phyloP scores from a whole-genome alignment of 2,888 invertebrate species.

The Neria commutata region DNA sequence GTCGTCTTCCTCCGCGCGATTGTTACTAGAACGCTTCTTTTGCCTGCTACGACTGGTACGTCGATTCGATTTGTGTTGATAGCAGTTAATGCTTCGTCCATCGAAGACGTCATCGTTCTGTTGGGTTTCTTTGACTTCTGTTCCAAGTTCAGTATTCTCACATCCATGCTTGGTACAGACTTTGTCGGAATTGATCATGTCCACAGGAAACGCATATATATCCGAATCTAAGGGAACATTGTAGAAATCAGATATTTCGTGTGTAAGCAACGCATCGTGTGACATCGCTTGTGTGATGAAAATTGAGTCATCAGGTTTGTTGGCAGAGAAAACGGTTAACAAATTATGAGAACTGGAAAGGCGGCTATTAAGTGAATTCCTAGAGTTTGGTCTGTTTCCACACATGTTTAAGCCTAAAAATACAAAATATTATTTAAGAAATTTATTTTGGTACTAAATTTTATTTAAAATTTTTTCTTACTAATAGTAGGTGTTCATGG shows the following conservation, averaged over 20 bases:
- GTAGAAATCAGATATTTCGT: slow-evolving; percentile 83
- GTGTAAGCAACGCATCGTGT: slow-evolving; percentile 79
- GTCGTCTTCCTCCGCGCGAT: slow-evolving; percentile 33
- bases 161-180: slow-evolving; percentile 59
- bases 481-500: too few species aligned
- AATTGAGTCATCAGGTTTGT: slow-evolving; percentile 82
- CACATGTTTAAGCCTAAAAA: slow-evolving; percentile 43
- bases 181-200: slow-evolving; percentile 69
- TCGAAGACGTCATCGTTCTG: slow-evolving; percentile 30
- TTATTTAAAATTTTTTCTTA: too few species aligned
- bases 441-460: too few species aligned
- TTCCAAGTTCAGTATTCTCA: slow-evolving; percentile 53
- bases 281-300: slow-evolving; percentile 90
- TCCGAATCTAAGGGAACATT: slow-evolving; percentile 89
- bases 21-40: slow-evolving; percentile 43
- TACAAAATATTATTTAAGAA: too few species aligned
- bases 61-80: slow-evolving; percentile 48
- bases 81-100: slow-evolving; percentile 30
- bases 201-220: slow-evolving; percentile 85
- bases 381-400: slow-evolving; percentile 71
- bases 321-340: slow-evolving; percentile 71
- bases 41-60: slow-evolving; percentile 56
- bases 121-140: slow-evolving; percentile 25
- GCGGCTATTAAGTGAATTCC: slow-evolving; percentile 78
- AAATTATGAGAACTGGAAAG: slow-evolving; percentile 87